These are phyloP conservation scores for Plotosus lineatus DNA, from an alignment of 2,113 vertebrate genomes.

Conservation along the genomic window DNA sequence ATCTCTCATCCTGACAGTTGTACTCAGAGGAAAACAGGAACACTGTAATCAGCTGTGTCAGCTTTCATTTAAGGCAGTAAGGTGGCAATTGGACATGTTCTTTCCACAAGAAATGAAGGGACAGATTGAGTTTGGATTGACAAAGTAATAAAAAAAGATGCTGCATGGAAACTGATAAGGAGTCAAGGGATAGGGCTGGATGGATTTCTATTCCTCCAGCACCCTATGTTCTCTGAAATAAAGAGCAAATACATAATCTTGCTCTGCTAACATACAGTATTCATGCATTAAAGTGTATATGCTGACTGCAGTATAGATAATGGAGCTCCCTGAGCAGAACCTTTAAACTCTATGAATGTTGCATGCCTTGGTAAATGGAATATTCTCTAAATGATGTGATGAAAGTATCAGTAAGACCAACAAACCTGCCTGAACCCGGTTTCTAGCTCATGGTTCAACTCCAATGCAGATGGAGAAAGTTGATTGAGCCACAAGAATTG, in stretches of 20 bases:
- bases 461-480: constrained; percentile 22
- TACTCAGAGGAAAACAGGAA: constrained; percentile 38
- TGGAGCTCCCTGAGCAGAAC: neutral
- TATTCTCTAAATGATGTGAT: constrained; percentile 31
- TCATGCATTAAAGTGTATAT: constrained; percentile 3
- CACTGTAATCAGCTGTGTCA: constrained; percentile 48
- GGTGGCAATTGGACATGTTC: constrained; percentile 40
- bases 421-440: constrained; percentile 25
- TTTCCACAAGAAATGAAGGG: constrained; percentile 38
- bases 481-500: constrained; percentile 28
- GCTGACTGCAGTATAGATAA: neutral
- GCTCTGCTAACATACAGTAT: neutral
- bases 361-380: constrained; percentile 40
- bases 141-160: constrained; percentile 34
- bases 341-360: constrained; percentile 39
- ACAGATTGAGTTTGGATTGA: constrained; percentile 29
- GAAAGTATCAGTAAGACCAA: constrained; percentile 20
- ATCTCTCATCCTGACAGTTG: constrained; percentile 22
- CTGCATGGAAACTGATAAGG: constrained; percentile 8
- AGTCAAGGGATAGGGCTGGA: neutral
- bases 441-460: constrained; percentile 16
- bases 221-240: constrained; percentile 1
- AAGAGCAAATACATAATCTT: constrained; percentile 23
- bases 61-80: constrained; percentile 45
- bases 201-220: neutral